Conservation (phyloP, 2,888 invertebrate genomes). For the Chydorus sphaericus region DNA sequence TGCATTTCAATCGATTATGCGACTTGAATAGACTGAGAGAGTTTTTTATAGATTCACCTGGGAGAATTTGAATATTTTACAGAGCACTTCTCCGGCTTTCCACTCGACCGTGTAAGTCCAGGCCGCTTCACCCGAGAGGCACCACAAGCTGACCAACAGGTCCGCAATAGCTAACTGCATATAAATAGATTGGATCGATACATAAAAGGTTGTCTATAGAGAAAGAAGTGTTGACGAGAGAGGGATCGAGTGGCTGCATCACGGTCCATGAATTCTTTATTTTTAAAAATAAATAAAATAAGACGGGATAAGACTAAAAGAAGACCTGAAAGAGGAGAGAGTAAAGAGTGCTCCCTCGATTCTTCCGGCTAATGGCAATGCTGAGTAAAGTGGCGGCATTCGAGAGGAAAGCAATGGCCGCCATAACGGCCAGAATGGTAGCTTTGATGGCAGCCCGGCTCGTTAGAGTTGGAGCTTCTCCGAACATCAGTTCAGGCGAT, state of each 20-base stretch:
- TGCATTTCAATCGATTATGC: no score
- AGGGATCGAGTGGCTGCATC: no score
- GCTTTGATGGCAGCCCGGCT: constrained; percentile 46
- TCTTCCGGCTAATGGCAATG: constrained; percentile 44
- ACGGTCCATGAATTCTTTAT: no score
- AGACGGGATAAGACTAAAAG: no score
- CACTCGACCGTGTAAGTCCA: constrained; percentile 66
- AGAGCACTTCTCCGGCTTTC: constrained; percentile 58
- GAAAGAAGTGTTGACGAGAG: no score
- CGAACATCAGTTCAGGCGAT: no score
- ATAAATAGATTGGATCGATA: no score
- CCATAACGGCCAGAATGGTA: constrained; percentile 51
- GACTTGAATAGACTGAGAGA: no score
- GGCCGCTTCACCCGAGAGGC: constrained; percentile 61
- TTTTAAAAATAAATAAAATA: no score
- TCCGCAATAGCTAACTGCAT: constrained; percentile 59
- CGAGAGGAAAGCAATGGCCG: constrained; percentile 53
- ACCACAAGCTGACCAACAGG: constrained; percentile 56
- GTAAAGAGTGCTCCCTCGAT: constrained; percentile 33
- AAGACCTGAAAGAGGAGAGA: constrained; percentile 51
- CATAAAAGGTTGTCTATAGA: no score
- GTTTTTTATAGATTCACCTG: no score
- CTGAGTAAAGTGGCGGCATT: constrained; percentile 63
- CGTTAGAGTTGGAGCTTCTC: constrained; percentile 46
- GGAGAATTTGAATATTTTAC: constrained; percentile 60